Conservation (phyloP, 2,113 vertebrate species). For the Hypanus sabinus region DNA sequence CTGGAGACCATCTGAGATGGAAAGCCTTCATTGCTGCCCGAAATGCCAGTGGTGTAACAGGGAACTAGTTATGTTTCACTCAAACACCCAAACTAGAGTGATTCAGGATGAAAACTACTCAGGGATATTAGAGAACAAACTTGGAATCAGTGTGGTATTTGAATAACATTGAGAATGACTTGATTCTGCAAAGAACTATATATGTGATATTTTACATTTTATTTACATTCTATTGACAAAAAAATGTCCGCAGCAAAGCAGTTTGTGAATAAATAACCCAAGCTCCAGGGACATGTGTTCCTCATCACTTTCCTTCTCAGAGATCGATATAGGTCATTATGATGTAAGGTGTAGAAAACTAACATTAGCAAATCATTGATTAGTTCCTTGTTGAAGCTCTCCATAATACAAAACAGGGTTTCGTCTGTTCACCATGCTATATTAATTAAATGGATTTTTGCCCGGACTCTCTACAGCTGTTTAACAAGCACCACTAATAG, state of each 20-base stretch:
- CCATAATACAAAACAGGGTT: not conserved
- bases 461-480: not conserved
- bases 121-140: not conserved
- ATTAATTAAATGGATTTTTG: conserved; percentile 11
- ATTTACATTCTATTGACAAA: too few species aligned
- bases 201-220: too few species aligned
- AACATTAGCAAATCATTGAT: conserved; percentile 23
- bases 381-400: not conserved
- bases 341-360: conserved; percentile 25
- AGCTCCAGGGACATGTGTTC: not conserved
- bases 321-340: not conserved
- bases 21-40: too few species aligned
- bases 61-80: too few species aligned
- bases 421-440: not conserved
- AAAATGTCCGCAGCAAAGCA: not conserved
- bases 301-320: not conserved
- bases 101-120: not conserved
- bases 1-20: too few species aligned
- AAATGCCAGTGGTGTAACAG: too few species aligned
- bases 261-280: conserved; percentile 20
- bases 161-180: not conserved
- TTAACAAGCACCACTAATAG: not conserved
- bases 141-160: not conserved
- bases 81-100: too few species aligned
- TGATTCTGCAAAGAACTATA: not conserved